Percentiles rank a stretch among this genome's conserved stretches.
These are phyloP conservation scores for Silurus glanis DNA, from an alignment of 2,113 vertebrate species.

Conservation along the genomic window DNA sequence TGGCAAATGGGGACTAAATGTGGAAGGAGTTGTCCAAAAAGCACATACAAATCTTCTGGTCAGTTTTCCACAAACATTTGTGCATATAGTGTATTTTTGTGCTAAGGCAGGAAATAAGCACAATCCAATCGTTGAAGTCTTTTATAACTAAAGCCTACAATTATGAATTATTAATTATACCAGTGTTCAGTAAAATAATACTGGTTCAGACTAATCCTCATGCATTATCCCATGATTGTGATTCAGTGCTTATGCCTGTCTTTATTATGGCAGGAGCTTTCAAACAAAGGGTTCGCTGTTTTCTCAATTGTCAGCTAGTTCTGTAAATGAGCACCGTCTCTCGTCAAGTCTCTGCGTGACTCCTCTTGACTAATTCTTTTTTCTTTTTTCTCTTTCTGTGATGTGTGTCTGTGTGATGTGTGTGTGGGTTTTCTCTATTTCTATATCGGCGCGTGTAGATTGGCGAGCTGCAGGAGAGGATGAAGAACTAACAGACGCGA, in stretches of 20 bases:
- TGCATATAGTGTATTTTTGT: no score
- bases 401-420: neutral
- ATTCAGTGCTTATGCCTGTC: neutral
- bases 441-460: neutral
- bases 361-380: neutral
- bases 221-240: neutral
- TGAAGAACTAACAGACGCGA: constrained; percentile 21
- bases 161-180: neutral
- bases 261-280: neutral
- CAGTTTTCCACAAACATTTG: no score
- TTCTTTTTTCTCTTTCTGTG: neutral
- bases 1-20: no score
- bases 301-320: neutral
- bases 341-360: neutral
- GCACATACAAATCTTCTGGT: no score
- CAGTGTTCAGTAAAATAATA: neutral
- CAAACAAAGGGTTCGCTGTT: neutral
- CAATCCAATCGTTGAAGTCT: neutral
- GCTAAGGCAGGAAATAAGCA: neutral
- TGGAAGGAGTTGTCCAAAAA: no score
- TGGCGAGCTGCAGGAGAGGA: neutral
- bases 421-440: neutral
- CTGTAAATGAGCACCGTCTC: neutral
- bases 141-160: neutral
- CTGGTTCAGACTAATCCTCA: neutral